Conservation (phyloP, 2,888 invertebrate species). For the Dicycla oo region DNA sequence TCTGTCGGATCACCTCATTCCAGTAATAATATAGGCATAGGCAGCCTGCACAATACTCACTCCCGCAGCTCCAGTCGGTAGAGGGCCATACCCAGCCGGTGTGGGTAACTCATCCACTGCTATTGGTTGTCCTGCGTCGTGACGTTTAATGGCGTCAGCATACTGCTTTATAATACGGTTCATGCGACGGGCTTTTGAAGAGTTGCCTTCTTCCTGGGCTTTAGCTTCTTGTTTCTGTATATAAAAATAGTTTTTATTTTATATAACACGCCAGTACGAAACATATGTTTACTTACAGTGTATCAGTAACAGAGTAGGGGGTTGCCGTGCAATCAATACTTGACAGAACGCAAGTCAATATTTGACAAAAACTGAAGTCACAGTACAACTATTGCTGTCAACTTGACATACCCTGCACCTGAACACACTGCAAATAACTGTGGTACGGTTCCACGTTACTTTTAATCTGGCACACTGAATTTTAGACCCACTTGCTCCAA, state of each 20-base stretch:
- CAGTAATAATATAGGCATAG: background rate
- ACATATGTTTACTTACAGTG: background rate
- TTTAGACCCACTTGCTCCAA: background rate
- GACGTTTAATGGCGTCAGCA: conserved; percentile 95
- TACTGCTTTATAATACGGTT: conserved; percentile 98
- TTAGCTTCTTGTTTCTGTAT: conserved; percentile 92
- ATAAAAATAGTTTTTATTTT: background rate
- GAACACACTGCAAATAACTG: background rate
- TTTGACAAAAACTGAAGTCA: background rate
- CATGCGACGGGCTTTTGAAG: conserved; percentile 96
- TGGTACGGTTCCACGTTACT: background rate
- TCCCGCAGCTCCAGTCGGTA: conserved; percentile 81
- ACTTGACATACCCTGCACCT: background rate
- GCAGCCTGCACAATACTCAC: conserved; percentile 6
- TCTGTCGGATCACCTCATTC: background rate
- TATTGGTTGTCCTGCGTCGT: conserved; percentile 94
- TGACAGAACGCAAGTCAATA: no score
- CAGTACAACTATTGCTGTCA: background rate
- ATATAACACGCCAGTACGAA: no score
- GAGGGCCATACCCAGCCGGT: conserved; percentile 95
- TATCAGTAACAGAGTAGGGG: no score
- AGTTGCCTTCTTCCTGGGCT: conserved; percentile 95
- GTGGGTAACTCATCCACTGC: conserved; percentile 95
- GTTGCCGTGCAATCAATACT: background rate
- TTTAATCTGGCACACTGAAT: background rate